Conservation (phyloP, 2,888 invertebrate species). For the Lycia hirtaria region DNA sequence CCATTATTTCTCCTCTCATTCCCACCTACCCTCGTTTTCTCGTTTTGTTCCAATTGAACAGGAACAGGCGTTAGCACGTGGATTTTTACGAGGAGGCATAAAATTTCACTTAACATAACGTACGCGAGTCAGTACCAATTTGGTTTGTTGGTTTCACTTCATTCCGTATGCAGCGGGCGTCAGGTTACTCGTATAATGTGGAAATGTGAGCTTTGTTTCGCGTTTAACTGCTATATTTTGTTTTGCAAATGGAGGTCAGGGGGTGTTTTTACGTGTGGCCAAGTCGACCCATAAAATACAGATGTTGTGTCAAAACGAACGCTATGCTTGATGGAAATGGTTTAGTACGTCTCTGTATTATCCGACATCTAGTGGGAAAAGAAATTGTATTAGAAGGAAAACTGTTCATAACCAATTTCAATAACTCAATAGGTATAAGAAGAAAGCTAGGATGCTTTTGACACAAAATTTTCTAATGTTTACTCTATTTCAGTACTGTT, state of each 20-base stretch:
- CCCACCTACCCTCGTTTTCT: conserved; percentile 19
- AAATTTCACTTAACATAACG: conserved; percentile 73
- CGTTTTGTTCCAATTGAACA: conserved; percentile 30
- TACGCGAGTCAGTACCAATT: conserved; percentile 57
- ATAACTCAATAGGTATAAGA: no score
- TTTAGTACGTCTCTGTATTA: not conserved
- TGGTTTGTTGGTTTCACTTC: conserved; percentile 64
- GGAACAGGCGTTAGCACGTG: conserved; percentile 43
- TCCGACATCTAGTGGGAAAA: not conserved
- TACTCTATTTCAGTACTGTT: no score
- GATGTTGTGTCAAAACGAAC: conserved; percentile 10
- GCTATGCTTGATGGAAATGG: not conserved
- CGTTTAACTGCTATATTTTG: conserved; percentile 49
- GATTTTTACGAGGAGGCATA: conserved; percentile 71
- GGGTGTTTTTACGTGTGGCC: conserved; percentile 24
- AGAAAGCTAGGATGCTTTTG: no score
- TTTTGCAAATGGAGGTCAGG: conserved; percentile 39
- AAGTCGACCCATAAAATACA: conserved; percentile 23
- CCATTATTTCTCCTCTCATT: conserved; percentile 27
- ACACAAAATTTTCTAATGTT: no score
- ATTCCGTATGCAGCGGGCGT: conserved; percentile 61
- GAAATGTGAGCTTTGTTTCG: conserved; percentile 62
- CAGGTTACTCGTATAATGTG: conserved; percentile 55
- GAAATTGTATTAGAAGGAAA: no score
- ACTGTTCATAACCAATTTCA: no score